Conservation (phyloP, 2,888 invertebrate species). For the Bugula neritina region DNA sequence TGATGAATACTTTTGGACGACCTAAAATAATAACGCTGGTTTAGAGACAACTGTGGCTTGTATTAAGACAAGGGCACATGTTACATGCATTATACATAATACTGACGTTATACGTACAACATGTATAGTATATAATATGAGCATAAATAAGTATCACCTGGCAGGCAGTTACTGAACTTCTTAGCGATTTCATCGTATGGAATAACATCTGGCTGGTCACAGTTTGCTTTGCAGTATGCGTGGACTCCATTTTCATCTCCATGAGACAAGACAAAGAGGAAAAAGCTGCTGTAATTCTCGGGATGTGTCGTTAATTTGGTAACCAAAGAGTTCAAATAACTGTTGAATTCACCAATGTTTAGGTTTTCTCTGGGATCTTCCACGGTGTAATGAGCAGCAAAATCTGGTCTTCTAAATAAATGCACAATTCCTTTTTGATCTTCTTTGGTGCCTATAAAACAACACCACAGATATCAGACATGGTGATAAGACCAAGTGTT, state of each 20-base stretch:
- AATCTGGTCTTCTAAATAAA: neutral
- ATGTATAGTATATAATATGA: neutral
- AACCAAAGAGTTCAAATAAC: neutral
- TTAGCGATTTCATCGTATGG: neutral
- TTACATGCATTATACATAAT: neutral
- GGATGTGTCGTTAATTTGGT: neutral
- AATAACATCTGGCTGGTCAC: neutral
- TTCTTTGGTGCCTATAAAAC: slow-evolving; percentile 16
- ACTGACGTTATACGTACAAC: too few relatives aligned
- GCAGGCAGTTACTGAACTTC: neutral
- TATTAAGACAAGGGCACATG: neutral
- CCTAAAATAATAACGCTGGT: neutral
- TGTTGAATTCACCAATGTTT: neutral
- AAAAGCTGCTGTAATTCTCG: neutral
- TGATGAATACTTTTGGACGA: neutral
- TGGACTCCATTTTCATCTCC: slow-evolving; percentile 4
- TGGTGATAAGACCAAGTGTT: neutral
- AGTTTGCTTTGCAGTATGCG: neutral
- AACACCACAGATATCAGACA: neutral
- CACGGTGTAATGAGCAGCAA: neutral
- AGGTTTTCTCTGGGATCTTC: neutral
- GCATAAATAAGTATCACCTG: neutral
- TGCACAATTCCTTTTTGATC: neutral
- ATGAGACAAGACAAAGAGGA: slow-evolving; percentile 18
- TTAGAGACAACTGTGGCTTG: neutral